These are phyloP conservation scores for Percopsis transmontana DNA, from an alignment of 2,113 vertebrate species.

Conservation along the genomic window DNA sequence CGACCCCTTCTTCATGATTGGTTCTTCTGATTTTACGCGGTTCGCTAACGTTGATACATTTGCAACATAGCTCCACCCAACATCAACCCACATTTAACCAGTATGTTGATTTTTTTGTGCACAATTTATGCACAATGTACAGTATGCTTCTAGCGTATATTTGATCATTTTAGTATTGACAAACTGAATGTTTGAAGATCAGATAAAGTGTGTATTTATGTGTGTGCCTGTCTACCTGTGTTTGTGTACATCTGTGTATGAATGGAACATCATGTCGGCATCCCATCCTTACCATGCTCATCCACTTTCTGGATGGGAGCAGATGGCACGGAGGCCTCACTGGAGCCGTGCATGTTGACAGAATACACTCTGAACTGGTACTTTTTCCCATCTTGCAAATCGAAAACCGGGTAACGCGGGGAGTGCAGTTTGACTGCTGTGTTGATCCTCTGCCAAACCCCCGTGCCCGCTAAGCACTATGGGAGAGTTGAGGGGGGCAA, in stretches of 20 bases:
- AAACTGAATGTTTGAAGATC: not conserved
- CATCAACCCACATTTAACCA: no score
- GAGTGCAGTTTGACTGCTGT: constrained; percentile 85
- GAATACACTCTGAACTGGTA: constrained; percentile 91
- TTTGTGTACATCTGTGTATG: not conserved
- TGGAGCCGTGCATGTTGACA: constrained; percentile 86
- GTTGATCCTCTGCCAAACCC: constrained; percentile 91
- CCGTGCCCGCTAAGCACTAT: constrained; percentile 88
- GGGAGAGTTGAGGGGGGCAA: constrained; percentile 27
- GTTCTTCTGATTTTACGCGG: not conserved
- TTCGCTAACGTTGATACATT: not conserved
- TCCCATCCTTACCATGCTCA: constrained; percentile 80
- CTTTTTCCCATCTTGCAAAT: constrained; percentile 87
- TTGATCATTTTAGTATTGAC: no score
- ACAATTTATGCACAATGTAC: not conserved
- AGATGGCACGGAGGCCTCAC: constrained; percentile 87
- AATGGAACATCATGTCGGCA: not conserved
- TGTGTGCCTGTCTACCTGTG: not conserved
- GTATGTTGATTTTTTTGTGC: not conserved
- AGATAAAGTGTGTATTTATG: not conserved
- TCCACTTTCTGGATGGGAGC: constrained; percentile 86
- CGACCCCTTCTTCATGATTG: not conserved
- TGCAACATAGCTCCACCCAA: no score
- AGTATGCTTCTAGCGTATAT: not conserved
- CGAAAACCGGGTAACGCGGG: constrained; percentile 91